Base-by-base conservation (phyloP, 2,888 invertebrate species). In the Apamea monoglypha region DNA sequence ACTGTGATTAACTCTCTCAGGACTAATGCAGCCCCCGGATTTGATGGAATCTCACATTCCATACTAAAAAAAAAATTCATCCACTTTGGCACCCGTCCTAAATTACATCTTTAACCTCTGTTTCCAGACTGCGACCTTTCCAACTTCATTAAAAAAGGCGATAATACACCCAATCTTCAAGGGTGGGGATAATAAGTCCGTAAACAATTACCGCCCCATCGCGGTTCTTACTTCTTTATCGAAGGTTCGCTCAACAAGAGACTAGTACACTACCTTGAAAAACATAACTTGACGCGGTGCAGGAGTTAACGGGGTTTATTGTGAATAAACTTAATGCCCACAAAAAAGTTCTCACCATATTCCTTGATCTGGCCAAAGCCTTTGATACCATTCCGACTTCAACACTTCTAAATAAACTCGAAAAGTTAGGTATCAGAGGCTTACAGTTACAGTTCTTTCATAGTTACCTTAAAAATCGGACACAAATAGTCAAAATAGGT, bases 341-440 rank as follows among this genome's bases (percentile, higher is more conserved):
- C 16, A 64, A 71, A 16, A 80, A 77, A n/a, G 74, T 74, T 21
- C 29, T 82, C 7, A 77, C 76, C 16, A 18, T 18, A 50, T 50
- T 50, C 50, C 50, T 50, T 50, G 50, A 50, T 50, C 50, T 50
- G 16, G 18, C 18, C 18, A 50, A 50, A 47, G 47, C 47, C 47
- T 47, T 47, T 47, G 47, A 47, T 47, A 47, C 21, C 75, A 63
- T 82, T 75, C n/a, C 25, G 2, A 32, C 29, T 32, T 32, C 74
- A 6, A 69, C 63, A 12, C 76, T 79, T 18, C 32, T 82, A 32
- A n/a, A 29, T 25, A 82, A 76, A 74, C 66, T 82, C 25, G 63
- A 79, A 66, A 50, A 63, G 6, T n/a, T 82, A 14, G 76, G 76
- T 71, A 61, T 82, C 50, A 64, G 82, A 18, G 82, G 76, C 2